Base-by-base conservation (phyloP, 2,888 invertebrate species). In the Sesamia inferens region DNA sequence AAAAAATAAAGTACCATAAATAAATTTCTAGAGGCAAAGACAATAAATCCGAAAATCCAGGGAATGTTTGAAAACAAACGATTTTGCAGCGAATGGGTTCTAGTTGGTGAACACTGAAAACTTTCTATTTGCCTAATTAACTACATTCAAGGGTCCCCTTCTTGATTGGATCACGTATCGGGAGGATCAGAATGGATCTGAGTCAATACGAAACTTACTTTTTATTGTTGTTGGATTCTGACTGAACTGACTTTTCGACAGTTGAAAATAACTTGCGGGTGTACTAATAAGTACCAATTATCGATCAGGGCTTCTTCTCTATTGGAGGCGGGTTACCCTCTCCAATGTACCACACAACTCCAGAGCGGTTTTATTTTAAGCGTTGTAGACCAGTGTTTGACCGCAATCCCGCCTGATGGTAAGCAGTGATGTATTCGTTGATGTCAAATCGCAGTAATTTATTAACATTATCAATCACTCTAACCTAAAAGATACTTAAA, bases 51-150 rank as follows among this genome's bases (percentile, higher is more conserved):
- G 47, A 74, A 67, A 81, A 87, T 88, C 79, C 81, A 83, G 68
- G 7, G 78, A 86, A 87, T 86, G 88, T 91, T 90, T 87, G 85
- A 82, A 89, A 90, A 89, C 91, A 91, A 91, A 93, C 89, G 90
- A 91, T 90, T 90, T 90, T 87, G 80, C 81, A 86, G 84, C 78
- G 78, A 86, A 82, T 85, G 86, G 85, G 83, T 82, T 84, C 71
- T 69, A 78, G 84, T 78, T 79, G 83, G 83, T 79, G 85, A 85
- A 87, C 87, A 89, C 84, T 86, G 82, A 89, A 85, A 93, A 93
- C 91, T 93, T 93, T 91, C 88, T 94, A 91, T 94, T 95, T 93
- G 90, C 92, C 92, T 94, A 94, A 95, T 94, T 95, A 94, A 94
- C 92, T 94, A 94, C 91, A 92, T 94, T 93, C 91, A 90, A 88